These are phyloP conservation scores for Fragum whitleyi DNA, from an alignment of 2,888 invertebrate species.

Conservation along the genomic window DNA sequence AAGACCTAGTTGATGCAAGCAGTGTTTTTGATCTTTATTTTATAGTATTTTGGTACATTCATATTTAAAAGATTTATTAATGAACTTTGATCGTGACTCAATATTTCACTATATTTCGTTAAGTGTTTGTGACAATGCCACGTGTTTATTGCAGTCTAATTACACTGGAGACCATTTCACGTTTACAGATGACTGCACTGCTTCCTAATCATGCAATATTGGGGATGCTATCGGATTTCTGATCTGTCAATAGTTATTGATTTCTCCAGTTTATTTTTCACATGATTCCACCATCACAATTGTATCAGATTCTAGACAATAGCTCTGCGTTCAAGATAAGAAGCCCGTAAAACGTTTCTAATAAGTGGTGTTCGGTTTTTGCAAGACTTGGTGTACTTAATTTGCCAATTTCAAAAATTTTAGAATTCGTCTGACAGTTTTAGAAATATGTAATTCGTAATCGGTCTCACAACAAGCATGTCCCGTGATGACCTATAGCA, in stretches of 20 bases:
- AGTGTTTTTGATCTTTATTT: no score
- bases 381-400: no score
- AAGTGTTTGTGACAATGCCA: background rate
- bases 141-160: background rate
- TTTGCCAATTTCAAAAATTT: no score
- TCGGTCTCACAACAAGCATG: no score
- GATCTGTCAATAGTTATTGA: slow-evolving; percentile 5
- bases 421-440: no score
- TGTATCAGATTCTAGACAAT: background rate
- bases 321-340: no score
- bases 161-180: slow-evolving; percentile 4
- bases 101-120: background rate
- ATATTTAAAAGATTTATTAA: background rate
- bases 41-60: no score
- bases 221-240: background rate
- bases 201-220: slow-evolving; percentile 5
- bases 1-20: no score
- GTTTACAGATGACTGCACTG: slow-evolving; percentile 10
- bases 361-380: no score
- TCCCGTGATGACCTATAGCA: no score
- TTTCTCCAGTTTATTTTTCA: slow-evolving; percentile 1
- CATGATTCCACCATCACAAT: slow-evolving; percentile 4
- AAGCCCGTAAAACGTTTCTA: no score
- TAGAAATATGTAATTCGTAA: no score
- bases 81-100: background rate